Evolutionary conservation across 2,113 vertebrate genomes (phyloP).

Genomic region (Tyto alba): DNA sequence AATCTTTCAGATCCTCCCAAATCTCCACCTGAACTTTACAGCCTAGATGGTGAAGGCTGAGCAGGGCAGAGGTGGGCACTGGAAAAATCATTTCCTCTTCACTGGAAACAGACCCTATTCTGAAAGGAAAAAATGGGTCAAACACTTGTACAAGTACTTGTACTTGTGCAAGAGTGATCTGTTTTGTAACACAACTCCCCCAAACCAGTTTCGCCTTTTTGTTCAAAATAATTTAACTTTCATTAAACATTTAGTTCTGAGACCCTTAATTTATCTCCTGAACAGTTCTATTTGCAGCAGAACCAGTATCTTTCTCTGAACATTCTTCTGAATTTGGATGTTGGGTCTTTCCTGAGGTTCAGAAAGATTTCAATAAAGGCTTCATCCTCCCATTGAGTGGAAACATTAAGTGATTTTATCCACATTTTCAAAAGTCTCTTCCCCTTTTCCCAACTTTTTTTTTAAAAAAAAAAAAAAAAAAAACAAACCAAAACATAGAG

Average conservation of each 20-base stretch:
- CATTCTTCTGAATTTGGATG: background rate
- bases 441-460: background rate
- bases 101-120: background rate
- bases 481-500: background rate
- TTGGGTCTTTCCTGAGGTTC: background rate
- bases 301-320: background rate
- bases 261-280: background rate
- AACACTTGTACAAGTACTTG: background rate
- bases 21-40: conserved; percentile 44
- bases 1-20: conserved; percentile 29
- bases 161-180: background rate
- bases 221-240: background rate
- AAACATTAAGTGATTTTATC: background rate
- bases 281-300: background rate
- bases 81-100: background rate
- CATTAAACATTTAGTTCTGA: background rate
- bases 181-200: background rate
- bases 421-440: background rate
- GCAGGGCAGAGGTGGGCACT: background rate
- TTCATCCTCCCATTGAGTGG: background rate
- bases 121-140: background rate
- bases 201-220: background rate
- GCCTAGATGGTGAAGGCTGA: background rate
- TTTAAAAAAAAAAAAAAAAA: background rate
- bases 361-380: background rate